These are phyloP conservation scores for Equus przewalskii DNA, from an alignment of 2,113 vertebrate species.

Conservation along the genomic window DNA sequence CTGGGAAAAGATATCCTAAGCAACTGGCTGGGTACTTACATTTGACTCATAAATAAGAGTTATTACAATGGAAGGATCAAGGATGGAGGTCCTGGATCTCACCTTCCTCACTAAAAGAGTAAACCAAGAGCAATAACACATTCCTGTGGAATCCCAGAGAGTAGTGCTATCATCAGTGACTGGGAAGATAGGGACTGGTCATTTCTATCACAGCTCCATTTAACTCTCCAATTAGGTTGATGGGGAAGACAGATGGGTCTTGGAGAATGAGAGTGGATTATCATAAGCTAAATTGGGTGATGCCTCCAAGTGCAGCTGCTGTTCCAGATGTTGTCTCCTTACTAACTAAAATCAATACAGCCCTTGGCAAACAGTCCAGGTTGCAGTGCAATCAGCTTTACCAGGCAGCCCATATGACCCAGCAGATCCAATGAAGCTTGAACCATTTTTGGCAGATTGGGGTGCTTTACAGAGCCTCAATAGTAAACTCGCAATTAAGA, in stretches of 20 bases:
- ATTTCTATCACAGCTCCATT: slow-evolving; percentile 66
- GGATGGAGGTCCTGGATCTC: not conserved
- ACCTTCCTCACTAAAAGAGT: not conserved
- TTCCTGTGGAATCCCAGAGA: not conserved
- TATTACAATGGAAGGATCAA: not conserved
- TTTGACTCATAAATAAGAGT: slow-evolving; percentile 2
- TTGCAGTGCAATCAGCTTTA: slow-evolving; percentile 23
- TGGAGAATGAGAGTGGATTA: slow-evolving; percentile 75
- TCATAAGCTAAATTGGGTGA: slow-evolving; percentile 79
- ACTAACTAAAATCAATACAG: slow-evolving; percentile 72
- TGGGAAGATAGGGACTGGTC: slow-evolving; percentile 66
- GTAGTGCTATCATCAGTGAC: not conserved
- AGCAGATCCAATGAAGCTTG: slow-evolving; percentile 47
- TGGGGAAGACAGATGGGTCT: slow-evolving; percentile 76
- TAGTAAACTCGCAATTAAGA: not conserved
- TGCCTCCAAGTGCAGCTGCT: slow-evolving; percentile 73
- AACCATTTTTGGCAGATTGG: slow-evolving; percentile 40
- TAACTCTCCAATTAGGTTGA: slow-evolving; percentile 74
- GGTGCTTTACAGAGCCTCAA: slow-evolving; percentile 14
- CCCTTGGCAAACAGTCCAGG: slow-evolving; percentile 67
- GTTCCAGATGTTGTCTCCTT: slow-evolving; percentile 78
- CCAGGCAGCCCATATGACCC: slow-evolving; percentile 31
- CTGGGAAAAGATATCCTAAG: not conserved
- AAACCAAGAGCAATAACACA: not conserved
- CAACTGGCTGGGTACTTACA: not conserved